Evolutionary conservation across 2,113 vertebrate species (phyloP).

Genomic region (Pelvicachromis taeniatus): DNA sequence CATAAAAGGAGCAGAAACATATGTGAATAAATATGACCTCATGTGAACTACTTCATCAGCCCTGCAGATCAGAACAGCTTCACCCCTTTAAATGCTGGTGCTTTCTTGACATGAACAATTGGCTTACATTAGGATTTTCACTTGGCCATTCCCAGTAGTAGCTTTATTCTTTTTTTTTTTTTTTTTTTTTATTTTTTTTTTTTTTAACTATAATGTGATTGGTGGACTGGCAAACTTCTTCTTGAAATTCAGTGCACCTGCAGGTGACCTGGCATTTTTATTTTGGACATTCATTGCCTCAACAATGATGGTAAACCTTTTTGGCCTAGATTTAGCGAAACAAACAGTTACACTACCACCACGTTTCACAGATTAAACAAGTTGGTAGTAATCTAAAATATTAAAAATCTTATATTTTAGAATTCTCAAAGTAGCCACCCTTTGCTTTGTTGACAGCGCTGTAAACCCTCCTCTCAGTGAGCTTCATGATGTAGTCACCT

Average conservation of each 20-base stretch:
- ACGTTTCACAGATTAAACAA: rapidly evolving
- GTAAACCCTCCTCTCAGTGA: too few species aligned
- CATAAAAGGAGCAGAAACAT: background rate
- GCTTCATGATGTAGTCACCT: too few species aligned
- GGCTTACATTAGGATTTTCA: background rate
- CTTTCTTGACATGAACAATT: background rate
- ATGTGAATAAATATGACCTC: background rate
- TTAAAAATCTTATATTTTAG: background rate
- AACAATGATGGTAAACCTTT: background rate
- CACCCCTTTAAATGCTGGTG: background rate
- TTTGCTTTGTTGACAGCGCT: too few species aligned
- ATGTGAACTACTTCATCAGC: background rate
- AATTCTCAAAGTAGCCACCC: background rate
- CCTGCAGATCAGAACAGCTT: background rate
- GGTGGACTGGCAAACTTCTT: background rate
- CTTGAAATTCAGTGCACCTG: background rate
- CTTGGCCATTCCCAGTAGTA: background rate
- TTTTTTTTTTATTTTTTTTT: too few species aligned
- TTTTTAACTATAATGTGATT: too few species aligned
- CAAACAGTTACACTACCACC: background rate
- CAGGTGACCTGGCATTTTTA: background rate
- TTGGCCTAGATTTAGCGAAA: background rate
- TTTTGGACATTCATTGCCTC: background rate
- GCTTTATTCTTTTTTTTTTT: background rate
- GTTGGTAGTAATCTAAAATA: too few species aligned